Evolutionary conservation across 2,888 invertebrate species (phyloP).

Genomic region (Rhynchonema sp.): DNA sequence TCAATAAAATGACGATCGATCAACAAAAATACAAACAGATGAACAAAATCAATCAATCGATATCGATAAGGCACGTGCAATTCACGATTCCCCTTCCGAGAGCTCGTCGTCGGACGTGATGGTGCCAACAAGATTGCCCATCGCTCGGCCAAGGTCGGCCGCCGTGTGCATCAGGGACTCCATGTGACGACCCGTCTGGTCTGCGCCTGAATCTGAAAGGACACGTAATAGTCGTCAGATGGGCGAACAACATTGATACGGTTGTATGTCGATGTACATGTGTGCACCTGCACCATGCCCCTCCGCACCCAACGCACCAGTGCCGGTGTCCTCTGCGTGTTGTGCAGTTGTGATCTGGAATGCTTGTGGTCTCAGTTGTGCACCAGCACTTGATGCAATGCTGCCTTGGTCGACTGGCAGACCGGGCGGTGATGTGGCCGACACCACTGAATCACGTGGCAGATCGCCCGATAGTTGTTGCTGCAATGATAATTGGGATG

Average conservation of each 20-base stretch:
- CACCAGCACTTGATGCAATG: neutral
- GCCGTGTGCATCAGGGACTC: slow-evolving; percentile 21
- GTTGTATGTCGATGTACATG: too few relatives aligned
- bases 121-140: slow-evolving; percentile 67
- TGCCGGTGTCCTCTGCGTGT: neutral
- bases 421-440: neutral
- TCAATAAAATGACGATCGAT: too few relatives aligned
- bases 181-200: slow-evolving; percentile 32
- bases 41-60: neutral
- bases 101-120: slow-evolving; percentile 54
- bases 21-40: too few relatives aligned
- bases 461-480: neutral
- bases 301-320: too few relatives aligned
- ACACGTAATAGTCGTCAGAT: neutral
- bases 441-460: neutral
- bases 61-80: too few relatives aligned
- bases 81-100: slow-evolving; percentile 1
- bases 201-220: slow-evolving; percentile 3
- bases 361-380: neutral
- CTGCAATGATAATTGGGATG: too few relatives aligned
- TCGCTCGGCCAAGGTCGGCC: slow-evolving; percentile 64
- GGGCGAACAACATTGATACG: too few relatives aligned
- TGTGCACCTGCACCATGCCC: too few relatives aligned
- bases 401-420: neutral
- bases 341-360: neutral